phyloP scores from a whole-genome alignment of 2,797 vertebrate species.

The Streptopelia turtur region DNA sequence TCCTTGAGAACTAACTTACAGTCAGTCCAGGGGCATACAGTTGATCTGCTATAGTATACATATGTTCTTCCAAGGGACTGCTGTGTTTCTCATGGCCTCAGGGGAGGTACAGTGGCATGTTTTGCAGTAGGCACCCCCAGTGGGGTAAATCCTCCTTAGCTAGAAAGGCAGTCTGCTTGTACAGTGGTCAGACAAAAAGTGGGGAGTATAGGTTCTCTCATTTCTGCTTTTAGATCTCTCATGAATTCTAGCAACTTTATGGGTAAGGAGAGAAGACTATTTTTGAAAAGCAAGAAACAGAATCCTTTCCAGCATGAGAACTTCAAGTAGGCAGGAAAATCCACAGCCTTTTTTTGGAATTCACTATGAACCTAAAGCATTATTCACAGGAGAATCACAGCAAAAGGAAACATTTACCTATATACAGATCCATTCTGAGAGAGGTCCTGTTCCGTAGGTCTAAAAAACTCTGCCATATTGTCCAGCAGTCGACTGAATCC shows the following conservation, averaged over 20 bases:
- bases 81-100: fast-evolving
- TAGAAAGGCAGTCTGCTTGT: not conserved
- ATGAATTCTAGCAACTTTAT: not conserved
- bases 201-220: not conserved
- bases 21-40: fast-evolving
- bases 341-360: not conserved
- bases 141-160: not conserved
- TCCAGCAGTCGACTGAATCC: constrained; percentile 94
- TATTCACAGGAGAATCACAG: not conserved
- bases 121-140: too few species aligned
- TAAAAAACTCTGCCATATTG: constrained; percentile 96
- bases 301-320: not conserved
- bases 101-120: too few species aligned
- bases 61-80: not conserved
- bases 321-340: not conserved
- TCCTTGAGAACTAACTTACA: not conserved
- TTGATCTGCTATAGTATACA: not conserved
- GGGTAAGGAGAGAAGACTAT: not conserved
- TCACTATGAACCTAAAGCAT: not conserved
- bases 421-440: constrained; percentile 75
- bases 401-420: constrained; percentile 77
- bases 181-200: not conserved
- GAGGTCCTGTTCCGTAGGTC: constrained; percentile 84
- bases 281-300: not conserved
- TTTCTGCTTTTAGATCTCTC: not conserved